These are phyloP conservation scores for Chydorus sphaericus DNA, from an alignment of 2,888 invertebrate genomes.

Conservation along the genomic window DNA sequence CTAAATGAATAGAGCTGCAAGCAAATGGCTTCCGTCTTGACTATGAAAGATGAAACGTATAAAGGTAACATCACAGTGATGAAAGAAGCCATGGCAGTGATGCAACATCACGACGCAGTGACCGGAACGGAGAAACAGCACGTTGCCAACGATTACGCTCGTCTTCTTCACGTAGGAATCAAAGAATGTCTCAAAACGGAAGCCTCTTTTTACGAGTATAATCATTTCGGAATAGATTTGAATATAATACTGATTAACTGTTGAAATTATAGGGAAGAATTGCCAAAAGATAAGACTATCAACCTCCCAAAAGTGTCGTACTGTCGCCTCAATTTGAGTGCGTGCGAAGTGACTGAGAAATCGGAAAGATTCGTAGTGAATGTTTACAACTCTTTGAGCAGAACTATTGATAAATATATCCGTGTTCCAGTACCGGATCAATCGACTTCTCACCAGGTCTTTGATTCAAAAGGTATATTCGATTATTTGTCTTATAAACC, in stretches of 20 bases:
- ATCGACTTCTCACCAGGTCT: slow-evolving; percentile 39
- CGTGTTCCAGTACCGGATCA: slow-evolving; percentile 34
- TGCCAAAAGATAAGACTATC: not conserved
- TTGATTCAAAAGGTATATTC: slow-evolving; percentile 44
- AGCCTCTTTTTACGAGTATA: slow-evolving; percentile 42
- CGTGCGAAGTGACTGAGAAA: slow-evolving; percentile 38
- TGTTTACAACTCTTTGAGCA: slow-evolving; percentile 47
- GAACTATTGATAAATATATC: slow-evolving; percentile 34
- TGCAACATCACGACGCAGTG: slow-evolving; percentile 83
- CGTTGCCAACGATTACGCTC: slow-evolving; percentile 76
- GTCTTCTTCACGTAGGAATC: slow-evolving; percentile 52
- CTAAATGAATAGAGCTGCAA: slow-evolving; percentile 55
- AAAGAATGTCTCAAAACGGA: slow-evolving; percentile 41
- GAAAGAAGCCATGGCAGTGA: slow-evolving; percentile 29
- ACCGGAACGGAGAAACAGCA: slow-evolving; percentile 76
- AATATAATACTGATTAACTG: too few relatives aligned
- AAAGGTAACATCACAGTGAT: slow-evolving; percentile 37
- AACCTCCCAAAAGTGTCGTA: slow-evolving; percentile 23
- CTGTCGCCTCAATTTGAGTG: slow-evolving; percentile 46
- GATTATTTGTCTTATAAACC: too few relatives aligned
- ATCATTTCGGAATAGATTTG: too few relatives aligned
- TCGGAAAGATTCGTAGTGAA: slow-evolving; percentile 38
- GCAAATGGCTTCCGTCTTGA: slow-evolving; percentile 49
- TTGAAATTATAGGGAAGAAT: too few relatives aligned
- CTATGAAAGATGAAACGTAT: slow-evolving; percentile 35